Evolutionary conservation across 2,888 invertebrate species (phyloP), one percentile per base, ranked within the genome.

Genomic region (Nemoura dubitans): DNA sequence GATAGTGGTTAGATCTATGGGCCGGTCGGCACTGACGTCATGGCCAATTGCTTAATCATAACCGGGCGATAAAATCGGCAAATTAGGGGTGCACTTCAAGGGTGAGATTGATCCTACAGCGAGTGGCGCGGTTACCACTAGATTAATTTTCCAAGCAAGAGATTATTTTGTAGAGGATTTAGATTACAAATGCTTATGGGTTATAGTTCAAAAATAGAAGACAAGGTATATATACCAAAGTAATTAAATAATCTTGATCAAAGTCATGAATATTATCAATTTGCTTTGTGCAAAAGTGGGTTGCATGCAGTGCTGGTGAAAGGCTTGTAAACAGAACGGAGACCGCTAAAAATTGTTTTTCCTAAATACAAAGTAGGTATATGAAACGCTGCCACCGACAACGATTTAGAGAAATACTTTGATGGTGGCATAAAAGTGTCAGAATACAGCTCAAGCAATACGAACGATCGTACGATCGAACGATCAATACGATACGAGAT

Each of bases 41-140:
- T 26, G 26, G 78, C 27, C 78, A 78, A 78, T 78, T 28, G 28
- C 78, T 27, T 27, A 78, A 78, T 78, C 59, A 78, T 78, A 78
- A 78, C 28, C 16, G 16, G 78, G 78, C 26, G 78, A 78, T 78
- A 78, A 78, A 78, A 78, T 78, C 28, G 2, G 26, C 78, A 78
- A 59, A 78, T 78, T 78, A 78, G 78, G n/a, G 78, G 28, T 78
- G 26, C 78, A 26, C 78, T 78, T 78, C 10, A 10, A 78, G 78
- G 26, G 10, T 6, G 28, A 27, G 78, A 78, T 28, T 28, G 26
- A 78, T 78, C n/a, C 27, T 21, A 25, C 5, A 27, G 28, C 28
- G 76, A 5, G 78, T 78, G 27, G 27, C 78, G 28, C 78, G 28
- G 78, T 78, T 26, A 78, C 59, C 7, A 78, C 28, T 10, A 78